phyloP scores from a whole-genome alignment of 2,888 invertebrate genomes.

The Coleophora flavipennella region DNA sequence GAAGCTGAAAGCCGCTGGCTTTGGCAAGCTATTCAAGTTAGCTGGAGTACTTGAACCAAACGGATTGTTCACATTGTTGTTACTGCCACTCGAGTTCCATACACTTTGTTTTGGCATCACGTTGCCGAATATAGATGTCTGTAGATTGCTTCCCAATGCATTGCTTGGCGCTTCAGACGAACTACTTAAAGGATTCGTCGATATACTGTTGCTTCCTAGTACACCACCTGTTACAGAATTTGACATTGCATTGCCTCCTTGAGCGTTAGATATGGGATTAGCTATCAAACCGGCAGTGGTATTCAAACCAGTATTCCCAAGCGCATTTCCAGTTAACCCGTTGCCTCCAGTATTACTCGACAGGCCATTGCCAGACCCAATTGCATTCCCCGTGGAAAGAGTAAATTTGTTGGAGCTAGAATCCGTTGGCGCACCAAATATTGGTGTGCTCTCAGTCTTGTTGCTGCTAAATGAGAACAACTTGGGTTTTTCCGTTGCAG shows the following conservation, averaged over 20 bases:
- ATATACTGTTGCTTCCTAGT: constrained; percentile 14
- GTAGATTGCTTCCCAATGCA: constrained; percentile 19
- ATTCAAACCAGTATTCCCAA: constrained; percentile 9
- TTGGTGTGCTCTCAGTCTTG: constrained; percentile 22
- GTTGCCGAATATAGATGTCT: constrained; percentile 28
- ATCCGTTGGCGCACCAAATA: constrained; percentile 21
- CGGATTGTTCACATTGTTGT: constrained; percentile 22
- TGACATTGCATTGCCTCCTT: constrained; percentile 15
- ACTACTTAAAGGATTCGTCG: constrained; percentile 16
- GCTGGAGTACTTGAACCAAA: constrained; percentile 27
- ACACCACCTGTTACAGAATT: constrained; percentile 8
- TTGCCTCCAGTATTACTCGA: not conserved
- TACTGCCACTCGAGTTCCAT: constrained; percentile 27
- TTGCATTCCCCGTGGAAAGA: constrained; percentile 8
- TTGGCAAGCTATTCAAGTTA: constrained; percentile 25
- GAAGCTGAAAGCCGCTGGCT: constrained; percentile 38
- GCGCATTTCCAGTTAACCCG: constrained; percentile 11
- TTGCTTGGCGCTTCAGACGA: constrained; percentile 22
- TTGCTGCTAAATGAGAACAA: constrained; percentile 41
- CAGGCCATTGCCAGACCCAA: constrained; percentile 8
- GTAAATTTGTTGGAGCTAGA: constrained; percentile 15
- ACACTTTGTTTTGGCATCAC: constrained; percentile 35
- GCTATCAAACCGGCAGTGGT: too few species aligned
- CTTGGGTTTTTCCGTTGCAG: constrained; percentile 32
- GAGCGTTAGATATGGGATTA: not conserved